Percentiles rank a stretch among this genome's conserved stretches.
Evolutionary conservation across 2,113 vertebrate species (phyloP).

Genomic region (Tiliqua scincoides): DNA sequence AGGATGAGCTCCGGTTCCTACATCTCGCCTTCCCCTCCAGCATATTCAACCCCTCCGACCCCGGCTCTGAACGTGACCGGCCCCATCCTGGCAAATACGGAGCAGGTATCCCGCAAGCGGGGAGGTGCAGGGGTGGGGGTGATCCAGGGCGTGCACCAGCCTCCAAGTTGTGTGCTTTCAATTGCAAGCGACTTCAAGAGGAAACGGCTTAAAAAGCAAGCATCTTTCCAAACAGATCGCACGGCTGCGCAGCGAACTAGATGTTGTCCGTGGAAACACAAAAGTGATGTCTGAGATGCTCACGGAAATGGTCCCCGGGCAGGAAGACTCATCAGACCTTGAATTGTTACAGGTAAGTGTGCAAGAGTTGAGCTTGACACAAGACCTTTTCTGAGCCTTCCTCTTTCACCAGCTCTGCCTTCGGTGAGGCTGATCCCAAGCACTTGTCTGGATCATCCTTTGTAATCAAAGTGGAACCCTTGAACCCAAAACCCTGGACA

Average conservation of each 20-base stretch:
- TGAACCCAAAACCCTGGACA: no score
- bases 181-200: not conserved
- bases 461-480: no score
- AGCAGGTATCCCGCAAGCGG: conserved; percentile 83
- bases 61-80: conserved; percentile 82
- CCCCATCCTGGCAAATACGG: conserved; percentile 90
- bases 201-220: not conserved
- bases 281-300: conserved; percentile 99
- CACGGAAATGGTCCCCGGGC: conserved; percentile 96
- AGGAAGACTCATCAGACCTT: conserved; percentile 95
- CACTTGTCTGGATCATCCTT: not conserved
- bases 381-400: not conserved
- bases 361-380: no score
- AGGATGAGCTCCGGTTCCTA: conserved; percentile 74
- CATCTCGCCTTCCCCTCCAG: conserved; percentile 71
- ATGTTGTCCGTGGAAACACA: conserved; percentile 95
- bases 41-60: conserved; percentile 76
- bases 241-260: conserved; percentile 93
- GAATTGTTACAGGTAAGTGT: conserved; percentile 90
- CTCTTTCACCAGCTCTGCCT: not conserved
- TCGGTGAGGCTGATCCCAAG: not conserved
- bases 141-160: no score
- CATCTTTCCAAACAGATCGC: conserved; percentile 81
- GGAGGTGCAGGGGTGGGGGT: no score
- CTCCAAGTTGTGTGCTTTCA: not conserved